These are phyloP conservation scores for Spodoptera exigua DNA, from an alignment of 2,888 invertebrate species.

Conservation along the genomic window DNA sequence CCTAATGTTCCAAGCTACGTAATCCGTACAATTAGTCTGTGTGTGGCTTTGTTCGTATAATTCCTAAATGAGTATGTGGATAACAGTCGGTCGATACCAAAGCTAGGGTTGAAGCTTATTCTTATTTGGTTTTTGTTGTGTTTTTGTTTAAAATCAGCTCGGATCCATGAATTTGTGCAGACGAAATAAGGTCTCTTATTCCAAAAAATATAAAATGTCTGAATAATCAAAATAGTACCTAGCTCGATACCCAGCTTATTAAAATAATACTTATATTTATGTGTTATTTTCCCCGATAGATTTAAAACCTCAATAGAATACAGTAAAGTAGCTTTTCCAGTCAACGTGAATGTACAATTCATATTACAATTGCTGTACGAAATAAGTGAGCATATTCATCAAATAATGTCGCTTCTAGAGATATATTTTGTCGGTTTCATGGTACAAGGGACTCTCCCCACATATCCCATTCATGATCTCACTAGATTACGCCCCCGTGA, in stretches of 20 bases:
- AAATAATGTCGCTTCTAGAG: constrained; percentile 32
- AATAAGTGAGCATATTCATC: neutral
- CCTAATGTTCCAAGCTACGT: neutral
- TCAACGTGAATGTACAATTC: constrained; percentile 3
- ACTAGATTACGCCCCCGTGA: constrained; percentile 42
- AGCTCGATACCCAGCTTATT: too few species aligned
- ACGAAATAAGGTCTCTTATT: neutral
- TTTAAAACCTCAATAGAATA: too few species aligned
- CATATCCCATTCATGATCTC: constrained; percentile 61
- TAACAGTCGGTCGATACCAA: constrained; percentile 6
- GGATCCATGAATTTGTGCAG: neutral
- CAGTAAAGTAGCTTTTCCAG: neutral
- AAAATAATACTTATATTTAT: too few species aligned
- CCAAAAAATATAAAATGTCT: neutral
- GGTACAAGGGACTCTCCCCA: constrained; percentile 50
- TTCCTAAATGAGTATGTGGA: neutral
- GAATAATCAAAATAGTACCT: constrained; percentile 1
- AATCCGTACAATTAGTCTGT: neutral
- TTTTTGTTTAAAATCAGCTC: neutral
- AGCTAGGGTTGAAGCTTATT: constrained; percentile 3
- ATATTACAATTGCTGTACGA: neutral
- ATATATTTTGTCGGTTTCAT: constrained; percentile 30
- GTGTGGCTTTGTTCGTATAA: neutral
- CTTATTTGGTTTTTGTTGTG: too few species aligned
- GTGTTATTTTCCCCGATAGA: too few species aligned